phyloP scores from a whole-genome alignment of 1,140 invertebrate genomes.

The Heliconius melpomene region DNA sequence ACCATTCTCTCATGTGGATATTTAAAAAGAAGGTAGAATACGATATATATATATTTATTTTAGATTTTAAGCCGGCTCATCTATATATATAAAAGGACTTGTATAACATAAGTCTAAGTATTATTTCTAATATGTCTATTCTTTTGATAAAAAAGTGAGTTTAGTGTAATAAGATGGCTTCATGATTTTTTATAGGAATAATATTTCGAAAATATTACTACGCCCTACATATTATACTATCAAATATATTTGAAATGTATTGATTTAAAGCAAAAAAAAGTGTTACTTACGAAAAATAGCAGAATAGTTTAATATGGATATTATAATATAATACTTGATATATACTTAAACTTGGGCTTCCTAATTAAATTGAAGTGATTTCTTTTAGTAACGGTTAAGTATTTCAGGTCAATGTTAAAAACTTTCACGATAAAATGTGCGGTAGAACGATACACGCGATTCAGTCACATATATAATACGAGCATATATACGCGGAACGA shows the following conservation, averaged over 20 bases:
- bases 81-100: no score
- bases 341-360: background rate
- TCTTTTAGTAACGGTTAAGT: slow-evolving; percentile 71
- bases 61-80: no score
- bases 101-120: no score
- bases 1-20: background rate
- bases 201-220: background rate
- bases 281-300: background rate
- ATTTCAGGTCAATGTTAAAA: slow-evolving; percentile 74
- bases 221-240: background rate
- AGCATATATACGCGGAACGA: slow-evolving; percentile 30
- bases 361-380: slow-evolving; percentile 42
- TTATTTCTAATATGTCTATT: no score
- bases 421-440: slow-evolving; percentile 75
- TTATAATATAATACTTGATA: no score
- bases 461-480: slow-evolving; percentile 19
- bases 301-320: no score
- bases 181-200: background rate
- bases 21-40: background rate
- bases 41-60: background rate
- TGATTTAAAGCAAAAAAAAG: background rate
- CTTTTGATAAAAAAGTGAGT: no score
- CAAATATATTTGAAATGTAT: background rate
- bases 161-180: no score
- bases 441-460: slow-evolving; percentile 45